Percentiles rank a stretch among this genome's conserved stretches.
These are phyloP conservation scores for Wasmannia auropunctata DNA, from an alignment of 1,140 invertebrate species.

Conservation along the genomic window DNA sequence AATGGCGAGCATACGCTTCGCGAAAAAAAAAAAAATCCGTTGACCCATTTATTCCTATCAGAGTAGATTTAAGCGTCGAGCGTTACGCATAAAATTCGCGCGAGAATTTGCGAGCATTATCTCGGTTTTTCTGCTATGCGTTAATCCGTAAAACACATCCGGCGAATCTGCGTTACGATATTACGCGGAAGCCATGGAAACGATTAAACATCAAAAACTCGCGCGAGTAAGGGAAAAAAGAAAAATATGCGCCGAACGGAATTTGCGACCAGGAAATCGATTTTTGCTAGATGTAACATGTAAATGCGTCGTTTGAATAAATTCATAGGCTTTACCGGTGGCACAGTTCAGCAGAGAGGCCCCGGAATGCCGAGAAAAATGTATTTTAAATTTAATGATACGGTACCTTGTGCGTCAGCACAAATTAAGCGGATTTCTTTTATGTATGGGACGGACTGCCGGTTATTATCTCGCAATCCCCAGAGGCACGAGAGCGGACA, in stretches of 20 bases:
- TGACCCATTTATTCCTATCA: constrained; percentile 34
- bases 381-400: constrained; percentile 30
- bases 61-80: constrained; percentile 13
- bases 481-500: neutral
- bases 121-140: constrained; percentile 41
- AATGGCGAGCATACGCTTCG: neutral
- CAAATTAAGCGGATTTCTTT: constrained; percentile 50
- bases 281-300: constrained; percentile 41
- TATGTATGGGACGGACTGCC: neutral
- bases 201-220: constrained; percentile 45
- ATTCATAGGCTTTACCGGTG: constrained; percentile 6
- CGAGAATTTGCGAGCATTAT: constrained; percentile 45
- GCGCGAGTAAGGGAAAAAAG: neutral
- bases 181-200: constrained; percentile 31
- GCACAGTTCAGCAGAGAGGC: neutral
- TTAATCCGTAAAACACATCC: constrained; percentile 53
- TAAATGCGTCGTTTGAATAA: constrained; percentile 36
- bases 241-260: constrained; percentile 33
- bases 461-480: constrained; percentile 11
- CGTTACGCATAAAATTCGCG: constrained; percentile 42
- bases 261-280: constrained; percentile 36
- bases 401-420: neutral
- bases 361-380: neutral
- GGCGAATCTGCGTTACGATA: constrained; percentile 38
- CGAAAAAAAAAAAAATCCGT: neutral